Evolutionary conservation across 2,797 vertebrate genomes (phyloP).

Genomic region (Galago senegalensis): DNA sequence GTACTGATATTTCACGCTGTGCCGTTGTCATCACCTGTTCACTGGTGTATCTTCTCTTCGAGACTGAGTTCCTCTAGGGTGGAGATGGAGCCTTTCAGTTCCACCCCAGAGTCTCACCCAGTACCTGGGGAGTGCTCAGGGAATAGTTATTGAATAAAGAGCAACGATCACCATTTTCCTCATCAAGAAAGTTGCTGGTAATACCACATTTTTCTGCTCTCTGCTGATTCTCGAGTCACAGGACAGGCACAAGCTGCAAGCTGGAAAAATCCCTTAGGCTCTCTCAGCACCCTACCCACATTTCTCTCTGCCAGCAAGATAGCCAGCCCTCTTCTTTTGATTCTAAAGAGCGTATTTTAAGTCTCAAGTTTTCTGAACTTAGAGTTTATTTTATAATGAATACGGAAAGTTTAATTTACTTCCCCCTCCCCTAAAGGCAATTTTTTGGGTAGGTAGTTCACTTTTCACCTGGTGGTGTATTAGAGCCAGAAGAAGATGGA

Average conservation of each 20-base stretch:
- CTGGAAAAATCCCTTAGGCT: neutral
- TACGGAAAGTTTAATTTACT: neutral
- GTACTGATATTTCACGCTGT: no score
- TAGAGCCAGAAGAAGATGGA: neutral
- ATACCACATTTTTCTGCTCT: neutral
- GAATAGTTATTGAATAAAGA: neutral
- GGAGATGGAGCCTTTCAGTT: neutral
- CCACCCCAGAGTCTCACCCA: neutral
- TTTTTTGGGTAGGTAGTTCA: neutral
- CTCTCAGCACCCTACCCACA: neutral
- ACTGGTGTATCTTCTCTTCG: neutral
- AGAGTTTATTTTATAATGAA: neutral
- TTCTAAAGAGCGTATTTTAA: neutral
- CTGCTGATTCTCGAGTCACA: neutral
- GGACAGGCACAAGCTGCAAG: neutral
- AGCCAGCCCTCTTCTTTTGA: neutral
- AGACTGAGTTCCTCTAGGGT: neutral
- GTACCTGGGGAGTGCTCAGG: neutral
- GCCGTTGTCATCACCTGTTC: rapidly evolving
- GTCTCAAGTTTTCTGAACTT: constrained; percentile 8
- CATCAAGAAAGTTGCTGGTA: neutral
- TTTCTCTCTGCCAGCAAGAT: neutral
- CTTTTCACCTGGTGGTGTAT: neutral
- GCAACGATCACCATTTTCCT: neutral
- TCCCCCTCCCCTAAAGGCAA: neutral